Conservation (phyloP, 2,113 vertebrate species). For the Dicrurus megarhynchus region DNA sequence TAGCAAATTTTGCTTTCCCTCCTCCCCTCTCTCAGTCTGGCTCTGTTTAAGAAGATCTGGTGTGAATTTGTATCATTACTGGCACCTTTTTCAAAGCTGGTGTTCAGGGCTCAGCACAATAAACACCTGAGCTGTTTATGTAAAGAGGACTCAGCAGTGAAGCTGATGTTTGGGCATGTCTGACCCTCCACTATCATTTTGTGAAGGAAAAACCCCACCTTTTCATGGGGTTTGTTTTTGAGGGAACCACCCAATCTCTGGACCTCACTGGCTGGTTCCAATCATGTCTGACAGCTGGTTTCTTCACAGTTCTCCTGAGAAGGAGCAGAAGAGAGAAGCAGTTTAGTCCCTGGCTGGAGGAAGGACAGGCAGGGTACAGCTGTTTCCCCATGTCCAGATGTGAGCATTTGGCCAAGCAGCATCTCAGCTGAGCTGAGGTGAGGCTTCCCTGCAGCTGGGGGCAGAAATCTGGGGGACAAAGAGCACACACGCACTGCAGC, state of each 20-base stretch:
- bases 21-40: background rate
- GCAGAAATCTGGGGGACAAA: background rate
- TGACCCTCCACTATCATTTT: background rate
- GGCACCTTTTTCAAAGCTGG: background rate
- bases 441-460: background rate
- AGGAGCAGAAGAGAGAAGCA: background rate
- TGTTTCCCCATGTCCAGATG: rapidly evolving
- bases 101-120: background rate
- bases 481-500: background rate
- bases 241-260: background rate
- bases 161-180: background rate
- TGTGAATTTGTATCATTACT: background rate
- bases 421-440: background rate
- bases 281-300: rapidly evolving
- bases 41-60: background rate
- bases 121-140: background rate
- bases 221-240: background rate
- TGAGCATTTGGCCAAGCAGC: background rate
- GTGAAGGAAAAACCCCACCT: background rate
- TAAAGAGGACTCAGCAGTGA: background rate
- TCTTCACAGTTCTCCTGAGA: background rate
- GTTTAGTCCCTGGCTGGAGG: background rate
- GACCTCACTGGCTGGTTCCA: background rate
- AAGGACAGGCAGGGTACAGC: background rate
- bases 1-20: background rate